Conservation (phyloP, 2,797 vertebrate genomes). For the Amblyraja radiata region DNA sequence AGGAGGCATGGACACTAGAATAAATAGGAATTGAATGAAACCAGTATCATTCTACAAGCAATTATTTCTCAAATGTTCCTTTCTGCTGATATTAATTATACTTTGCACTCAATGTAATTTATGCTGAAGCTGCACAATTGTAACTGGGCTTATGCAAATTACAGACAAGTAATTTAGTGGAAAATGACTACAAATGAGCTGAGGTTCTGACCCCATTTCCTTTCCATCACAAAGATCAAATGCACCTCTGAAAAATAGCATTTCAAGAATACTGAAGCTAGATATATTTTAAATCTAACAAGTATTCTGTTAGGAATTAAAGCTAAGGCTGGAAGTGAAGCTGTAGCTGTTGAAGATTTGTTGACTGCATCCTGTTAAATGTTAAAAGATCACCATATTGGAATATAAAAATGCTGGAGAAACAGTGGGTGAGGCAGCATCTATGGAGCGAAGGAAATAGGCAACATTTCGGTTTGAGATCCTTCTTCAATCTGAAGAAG, state of each 20-base stretch:
- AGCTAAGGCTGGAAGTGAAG: not conserved
- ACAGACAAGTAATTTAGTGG: not conserved
- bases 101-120: not conserved
- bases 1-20: not conserved
- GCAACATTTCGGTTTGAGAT: no score
- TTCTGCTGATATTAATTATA: conserved; percentile 2
- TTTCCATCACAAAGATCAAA: not conserved
- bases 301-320: not conserved
- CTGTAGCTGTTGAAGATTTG: not conserved
- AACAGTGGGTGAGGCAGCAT: no score
- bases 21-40: not conserved
- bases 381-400: not conserved
- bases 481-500: no score
- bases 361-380: not conserved
- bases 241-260: not conserved
- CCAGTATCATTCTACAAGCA: not conserved
- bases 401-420: not conserved
- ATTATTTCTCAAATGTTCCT: conserved; percentile 2
- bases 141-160: not conserved
- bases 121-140: not conserved
- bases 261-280: not conserved
- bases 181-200: conserved; percentile 5
- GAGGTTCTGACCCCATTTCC: not conserved
- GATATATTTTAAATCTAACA: not conserved
- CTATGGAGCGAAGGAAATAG: no score